Evolutionary conservation across 2,888 invertebrate genomes (phyloP), one percentile per base, ranked within the genome.

Genomic region (Diaprepes abbreviatus): DNA sequence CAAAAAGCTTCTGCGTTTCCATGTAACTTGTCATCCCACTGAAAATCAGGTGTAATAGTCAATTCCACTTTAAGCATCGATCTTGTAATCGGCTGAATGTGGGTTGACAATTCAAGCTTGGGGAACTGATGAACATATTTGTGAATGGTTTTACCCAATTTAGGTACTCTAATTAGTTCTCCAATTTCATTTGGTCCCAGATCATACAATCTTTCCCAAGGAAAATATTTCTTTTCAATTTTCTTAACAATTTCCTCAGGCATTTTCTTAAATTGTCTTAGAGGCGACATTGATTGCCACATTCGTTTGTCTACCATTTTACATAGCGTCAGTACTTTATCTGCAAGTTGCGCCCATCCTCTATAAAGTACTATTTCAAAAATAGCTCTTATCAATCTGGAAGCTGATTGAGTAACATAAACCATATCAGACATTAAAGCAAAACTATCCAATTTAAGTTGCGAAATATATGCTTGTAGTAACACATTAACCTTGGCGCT

Each of bases 261-360:
- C 90, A 98, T 97, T 83, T 97, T 98, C 74, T 94, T 90, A 82
- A 99, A 99, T 83, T 99, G 99, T 10, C 99, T 86, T 10, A 99
- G 86, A 1, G 99, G 99, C 1, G 97, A 97, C 97, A 99, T 97
- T 0, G 97, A 97, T 83, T 98, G 98, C 99, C 99, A 99, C 97
- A 98, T 98, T 31, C 98, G 88, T 0, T 96, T 90, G 83, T 98
- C 97, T 70, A 99, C 96, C 98, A 99, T 99, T 85, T 99, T 99
- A 85, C 98, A 98, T 4, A 99, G 87, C 0, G 96, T 92, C 14
- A 99, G 85, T 0, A 97, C 93, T 83, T 98, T 99, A 82, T 98
- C 98, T 0, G 97, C 96, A 59, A 99, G 83, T 79, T 98, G 97
- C 0, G 99, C 99, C 99, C 99, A 99, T 10, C 98, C 80, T 62